Evolutionary conservation across 2,797 vertebrate genomes (phyloP), one percentile per base, ranked within the genome.

Genomic region (Catharus ustulatus): DNA sequence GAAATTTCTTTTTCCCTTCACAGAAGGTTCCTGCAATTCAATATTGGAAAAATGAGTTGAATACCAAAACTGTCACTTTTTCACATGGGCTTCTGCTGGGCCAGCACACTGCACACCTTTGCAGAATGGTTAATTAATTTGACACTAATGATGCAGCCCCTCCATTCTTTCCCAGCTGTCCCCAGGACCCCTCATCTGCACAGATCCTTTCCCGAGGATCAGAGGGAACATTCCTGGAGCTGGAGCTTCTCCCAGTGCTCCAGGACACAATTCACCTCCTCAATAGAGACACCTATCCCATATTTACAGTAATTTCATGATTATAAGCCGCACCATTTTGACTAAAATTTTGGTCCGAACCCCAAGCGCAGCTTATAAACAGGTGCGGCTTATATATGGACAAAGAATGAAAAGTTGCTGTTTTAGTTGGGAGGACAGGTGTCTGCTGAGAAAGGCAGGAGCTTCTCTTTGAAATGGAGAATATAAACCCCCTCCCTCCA

Each of bases 41-140:
- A 13, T 2, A 18, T 0, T 15, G 22, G 49, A 64, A 67, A 74
- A 72, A 78, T 7, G 3, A 49, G 9, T 9, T 52, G 24, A 68
- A 30, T 7, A 16, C 34, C 15, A 3, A 30, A 84, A 22, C 16
- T 15, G 5, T 40, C 0, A 0, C 63, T 59, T 72, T 52, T n/a
- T 5, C 52, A 16, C 5, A 3, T 6, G 54, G 36, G 36, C 13
- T 66, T 34, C 20, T 76, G 40, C 43, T 51, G 67, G 23, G 15
- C 63, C 67, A 69, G 21, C 9, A 4, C 2, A 1, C 40, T 57
- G 55, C 40, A 29, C 2, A 10, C 19, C 43, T 80, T 21, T 11
- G 10, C 38, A 71, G 16, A 79, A 10, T 3, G n/a, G 3, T 12
- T 38, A 14, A 22, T 46, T 67, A 43, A 85, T 74, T 49, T 63